Evolutionary conservation across 2,113 vertebrate genomes (phyloP).

Genomic region (Cyphomyrus discorhynchus): DNA sequence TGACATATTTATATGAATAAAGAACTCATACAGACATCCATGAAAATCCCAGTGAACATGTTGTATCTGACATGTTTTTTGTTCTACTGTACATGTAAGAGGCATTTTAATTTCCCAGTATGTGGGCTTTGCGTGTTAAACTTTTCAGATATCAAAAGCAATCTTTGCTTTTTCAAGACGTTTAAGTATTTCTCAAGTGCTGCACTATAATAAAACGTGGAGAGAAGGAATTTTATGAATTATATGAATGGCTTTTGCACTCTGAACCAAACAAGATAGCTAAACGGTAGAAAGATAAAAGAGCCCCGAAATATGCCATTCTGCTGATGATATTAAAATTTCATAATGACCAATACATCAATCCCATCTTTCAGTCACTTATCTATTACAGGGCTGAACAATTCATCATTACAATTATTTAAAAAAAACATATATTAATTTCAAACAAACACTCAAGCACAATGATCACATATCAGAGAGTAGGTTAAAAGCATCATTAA

Average conservation of each 20-base stretch:
- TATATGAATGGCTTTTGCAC: neutral
- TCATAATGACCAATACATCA: neutral
- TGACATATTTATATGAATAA: constrained; percentile 35
- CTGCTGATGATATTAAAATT: neutral
- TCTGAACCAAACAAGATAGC: neutral
- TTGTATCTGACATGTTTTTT: neutral
- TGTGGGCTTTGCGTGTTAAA: neutral
- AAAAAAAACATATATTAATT: neutral
- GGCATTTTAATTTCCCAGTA: neutral
- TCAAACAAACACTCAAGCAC: neutral
- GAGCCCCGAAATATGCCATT: neutral
- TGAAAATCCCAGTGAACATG: constrained; percentile 20
- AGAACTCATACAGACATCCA: constrained; percentile 24
- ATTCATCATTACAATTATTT: neutral
- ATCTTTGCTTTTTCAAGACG: constrained; percentile 16
- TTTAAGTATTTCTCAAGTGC: constrained; percentile 4
- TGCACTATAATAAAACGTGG: neutral
- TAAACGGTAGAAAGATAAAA: neutral
- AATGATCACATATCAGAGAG: neutral
- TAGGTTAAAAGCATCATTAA: neutral
- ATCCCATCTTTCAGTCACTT: neutral
- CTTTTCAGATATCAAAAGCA: constrained; percentile 17
- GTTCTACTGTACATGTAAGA: neutral
- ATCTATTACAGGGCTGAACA: neutral
- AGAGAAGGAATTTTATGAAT: neutral